Base-by-base conservation (phyloP, 2,888 invertebrate species). In the Ischnura elegans region DNA sequence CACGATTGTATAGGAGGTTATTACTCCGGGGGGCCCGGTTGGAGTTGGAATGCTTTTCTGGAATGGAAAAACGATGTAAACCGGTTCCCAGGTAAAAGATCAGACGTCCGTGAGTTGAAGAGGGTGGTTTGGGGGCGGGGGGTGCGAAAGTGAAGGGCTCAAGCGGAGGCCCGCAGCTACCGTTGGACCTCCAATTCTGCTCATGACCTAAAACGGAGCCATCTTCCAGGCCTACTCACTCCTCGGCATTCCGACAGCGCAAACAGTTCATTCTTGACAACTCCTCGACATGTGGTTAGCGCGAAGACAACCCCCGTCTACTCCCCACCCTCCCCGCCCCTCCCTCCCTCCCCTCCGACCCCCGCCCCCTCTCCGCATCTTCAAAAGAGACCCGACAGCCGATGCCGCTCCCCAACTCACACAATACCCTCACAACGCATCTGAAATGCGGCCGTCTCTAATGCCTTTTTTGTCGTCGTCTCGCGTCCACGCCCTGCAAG, bases 201-300 rank as follows among this genome's bases (percentile, higher is more conserved):
- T 90, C 43, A 90, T n/a, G 90, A 87, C 55, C 87, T 25, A 87
- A 55, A 87, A 87, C 21, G 51, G 36, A 86, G n/a, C 87, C 87
- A 90, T 66, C 90, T 90, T n/a, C 51, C 42, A 66, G 43, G 13
- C 90, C 42, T 36, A 66, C 61, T 61, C 61, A 90, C 55, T 43
- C 90, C 55, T 61, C 55, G 90, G 43, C 61, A 90, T 90, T 55
- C 61, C 55, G 42, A 45, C 66, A 43, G n/a, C 42, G 42, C 61
- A 61, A 90, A 90, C 90, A 66, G 90, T 42, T 90, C 90, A 36
- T 19, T 43, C 90, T 66, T 90, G 90, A 90, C 90, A 87, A 87
- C 51, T 87, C 36, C 87, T 87, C 87, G 87, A 87, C 87, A 90
- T 66, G 90, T 55, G 90, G 90, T 90, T 90, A 90, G 61, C 61